Conservation (phyloP, 2,888 invertebrate genomes). For the Synergus japonicus region DNA sequence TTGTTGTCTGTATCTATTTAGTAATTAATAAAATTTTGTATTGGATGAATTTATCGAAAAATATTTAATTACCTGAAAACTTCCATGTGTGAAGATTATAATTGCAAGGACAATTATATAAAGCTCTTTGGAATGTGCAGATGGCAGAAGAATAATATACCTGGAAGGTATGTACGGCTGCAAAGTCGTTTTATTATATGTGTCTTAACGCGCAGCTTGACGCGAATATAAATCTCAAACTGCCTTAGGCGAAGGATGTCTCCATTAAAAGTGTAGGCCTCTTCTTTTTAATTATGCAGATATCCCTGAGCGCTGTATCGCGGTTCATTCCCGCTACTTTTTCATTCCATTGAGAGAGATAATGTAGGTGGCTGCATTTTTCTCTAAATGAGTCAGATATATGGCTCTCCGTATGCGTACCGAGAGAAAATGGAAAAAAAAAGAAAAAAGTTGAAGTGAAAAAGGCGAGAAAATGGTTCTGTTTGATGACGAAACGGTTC, state of each 20-base stretch:
- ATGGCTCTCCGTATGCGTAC: neutral
- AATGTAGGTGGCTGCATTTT: constrained; percentile 3
- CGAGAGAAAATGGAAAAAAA: neutral
- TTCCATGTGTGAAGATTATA: neutral
- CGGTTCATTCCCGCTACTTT: constrained; percentile 19
- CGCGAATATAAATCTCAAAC: neutral
- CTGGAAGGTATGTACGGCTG: neutral
- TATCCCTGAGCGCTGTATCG: constrained; percentile 1
- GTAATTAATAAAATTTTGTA: too few species aligned
- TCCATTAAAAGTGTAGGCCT: neutral
- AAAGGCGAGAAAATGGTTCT: neutral
- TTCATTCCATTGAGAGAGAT: constrained; percentile 8
- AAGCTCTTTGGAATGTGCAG: neutral
- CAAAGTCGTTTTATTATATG: neutral
- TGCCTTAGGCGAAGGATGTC: constrained; percentile 1
- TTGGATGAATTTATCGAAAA: neutral
- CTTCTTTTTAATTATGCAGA: constrained; percentile 39
- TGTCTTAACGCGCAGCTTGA: neutral
- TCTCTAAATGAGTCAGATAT: constrained; percentile 16
- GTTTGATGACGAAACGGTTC: constrained; percentile 26
- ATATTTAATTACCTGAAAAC: neutral
- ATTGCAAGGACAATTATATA: neutral
- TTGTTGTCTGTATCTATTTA: too few species aligned
- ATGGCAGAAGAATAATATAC: neutral
- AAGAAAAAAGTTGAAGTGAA: neutral